These are phyloP conservation scores for Philypnodon macrostomus DNA, from an alignment of 2,797 vertebrate genomes.

Conservation along the genomic window DNA sequence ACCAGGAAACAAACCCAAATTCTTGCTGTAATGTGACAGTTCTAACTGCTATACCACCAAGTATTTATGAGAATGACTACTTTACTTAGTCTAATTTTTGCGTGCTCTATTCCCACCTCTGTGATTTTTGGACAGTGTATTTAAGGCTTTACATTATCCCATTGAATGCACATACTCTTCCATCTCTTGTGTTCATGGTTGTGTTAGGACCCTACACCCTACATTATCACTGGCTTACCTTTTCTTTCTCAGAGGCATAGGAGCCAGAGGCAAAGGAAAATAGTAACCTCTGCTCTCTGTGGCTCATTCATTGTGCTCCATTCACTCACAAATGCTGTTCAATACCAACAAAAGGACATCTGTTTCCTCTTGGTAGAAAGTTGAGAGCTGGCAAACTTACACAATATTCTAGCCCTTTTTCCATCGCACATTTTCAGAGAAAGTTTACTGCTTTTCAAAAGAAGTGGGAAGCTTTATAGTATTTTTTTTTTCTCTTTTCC, in stretches of 20 bases:
- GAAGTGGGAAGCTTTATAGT: not conserved
- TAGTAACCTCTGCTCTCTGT: constrained; percentile 30
- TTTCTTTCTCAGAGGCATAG: constrained; percentile 13
- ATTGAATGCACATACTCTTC: not conserved
- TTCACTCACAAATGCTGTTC: constrained; percentile 18
- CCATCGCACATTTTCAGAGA: not conserved
- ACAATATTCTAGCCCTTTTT: not conserved
- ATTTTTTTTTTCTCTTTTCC: not conserved
- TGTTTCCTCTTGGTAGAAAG: constrained; percentile 9
- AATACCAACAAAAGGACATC: constrained; percentile 18
- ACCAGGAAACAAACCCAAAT: no score
- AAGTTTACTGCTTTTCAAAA: constrained; percentile 1
- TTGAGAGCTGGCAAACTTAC: constrained; percentile 11
- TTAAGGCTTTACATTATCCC: no score
- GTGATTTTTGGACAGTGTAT: no score
- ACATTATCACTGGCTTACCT: constrained; percentile 13
- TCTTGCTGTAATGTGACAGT: no score
- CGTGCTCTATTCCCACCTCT: no score
- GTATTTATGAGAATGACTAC: no score
- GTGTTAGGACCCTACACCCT: constrained; percentile 18
- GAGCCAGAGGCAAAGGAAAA: constrained; percentile 17
- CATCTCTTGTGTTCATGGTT: constrained; percentile 11
- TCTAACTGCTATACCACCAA: no score
- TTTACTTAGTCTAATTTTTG: no score
- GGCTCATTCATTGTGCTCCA: constrained; percentile 14